Evolutionary conservation across 2,797 vertebrate species (phyloP).

Genomic region (Coracias cyanogaster): DNA sequence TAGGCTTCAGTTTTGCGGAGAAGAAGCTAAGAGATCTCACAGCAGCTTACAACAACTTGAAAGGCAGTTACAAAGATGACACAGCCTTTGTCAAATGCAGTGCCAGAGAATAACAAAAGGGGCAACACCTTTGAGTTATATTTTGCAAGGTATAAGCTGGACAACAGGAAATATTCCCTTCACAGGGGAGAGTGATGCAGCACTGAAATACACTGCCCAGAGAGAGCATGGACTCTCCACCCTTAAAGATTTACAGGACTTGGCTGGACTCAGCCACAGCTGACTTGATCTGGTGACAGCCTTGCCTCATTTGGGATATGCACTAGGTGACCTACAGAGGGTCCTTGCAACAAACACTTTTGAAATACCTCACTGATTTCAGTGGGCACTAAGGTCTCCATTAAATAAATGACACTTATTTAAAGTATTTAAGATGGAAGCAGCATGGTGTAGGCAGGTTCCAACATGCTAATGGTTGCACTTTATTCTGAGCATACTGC

Average conservation of each 20-base stretch:
- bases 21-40: neutral
- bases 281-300: neutral
- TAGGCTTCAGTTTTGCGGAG: neutral
- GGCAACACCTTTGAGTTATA: neutral
- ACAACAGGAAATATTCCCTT: neutral
- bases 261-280: neutral
- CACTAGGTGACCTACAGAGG: neutral
- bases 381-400: neutral
- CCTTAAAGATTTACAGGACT: neutral
- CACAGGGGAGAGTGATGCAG: neutral
- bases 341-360: neutral
- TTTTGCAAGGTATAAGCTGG: neutral
- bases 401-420: neutral
- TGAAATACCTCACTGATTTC: neutral
- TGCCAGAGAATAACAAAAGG: neutral
- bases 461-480: neutral
- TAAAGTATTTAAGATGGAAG: neutral
- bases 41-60: neutral
- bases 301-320: neutral
- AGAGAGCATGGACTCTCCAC: neutral
- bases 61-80: neutral
- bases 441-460: neutral
- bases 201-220: neutral
- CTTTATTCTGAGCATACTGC: neutral
- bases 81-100: neutral